Conservation (phyloP, 2,888 invertebrate genomes). For the Parascotia fuliginaria region DNA sequence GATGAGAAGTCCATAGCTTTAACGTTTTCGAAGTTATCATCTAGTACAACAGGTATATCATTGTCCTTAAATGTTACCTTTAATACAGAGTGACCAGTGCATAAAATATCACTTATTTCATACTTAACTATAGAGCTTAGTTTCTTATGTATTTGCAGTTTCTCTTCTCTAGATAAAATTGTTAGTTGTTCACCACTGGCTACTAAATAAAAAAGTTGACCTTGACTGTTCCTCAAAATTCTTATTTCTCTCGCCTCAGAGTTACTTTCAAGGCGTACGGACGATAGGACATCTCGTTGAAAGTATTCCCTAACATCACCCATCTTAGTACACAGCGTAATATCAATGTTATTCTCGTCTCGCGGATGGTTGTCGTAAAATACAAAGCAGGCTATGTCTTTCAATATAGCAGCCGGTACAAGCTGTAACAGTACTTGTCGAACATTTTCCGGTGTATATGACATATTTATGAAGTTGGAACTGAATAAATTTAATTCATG, state of each 20-base stretch:
- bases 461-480: too few species aligned
- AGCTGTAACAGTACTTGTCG: conserved; percentile 52
- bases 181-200: conserved; percentile 50
- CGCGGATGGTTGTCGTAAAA: conserved; percentile 72
- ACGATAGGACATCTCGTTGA: conserved; percentile 55
- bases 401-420: conserved; percentile 58
- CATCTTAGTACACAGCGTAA: conserved; percentile 60
- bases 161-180: conserved; percentile 57
- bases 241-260: conserved; percentile 49
- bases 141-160: conserved; percentile 47
- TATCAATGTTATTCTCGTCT: conserved; percentile 58
- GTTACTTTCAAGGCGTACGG: conserved; percentile 43
- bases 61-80: conserved; percentile 62
- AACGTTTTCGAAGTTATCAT: conserved; percentile 63
- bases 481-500: too few species aligned
- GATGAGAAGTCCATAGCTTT: conserved; percentile 39
- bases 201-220: conserved; percentile 67
- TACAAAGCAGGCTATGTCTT: conserved; percentile 62
- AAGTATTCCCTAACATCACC: conserved; percentile 70
- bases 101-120: conserved; percentile 55
- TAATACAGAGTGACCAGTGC: conserved; percentile 58
- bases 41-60: conserved; percentile 66
- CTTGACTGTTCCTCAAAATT: conserved; percentile 61
- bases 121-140: conserved; percentile 58
- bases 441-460: conserved; percentile 48